Conservation (phyloP, 2,888 invertebrate species). For the Melanargia galathea region DNA sequence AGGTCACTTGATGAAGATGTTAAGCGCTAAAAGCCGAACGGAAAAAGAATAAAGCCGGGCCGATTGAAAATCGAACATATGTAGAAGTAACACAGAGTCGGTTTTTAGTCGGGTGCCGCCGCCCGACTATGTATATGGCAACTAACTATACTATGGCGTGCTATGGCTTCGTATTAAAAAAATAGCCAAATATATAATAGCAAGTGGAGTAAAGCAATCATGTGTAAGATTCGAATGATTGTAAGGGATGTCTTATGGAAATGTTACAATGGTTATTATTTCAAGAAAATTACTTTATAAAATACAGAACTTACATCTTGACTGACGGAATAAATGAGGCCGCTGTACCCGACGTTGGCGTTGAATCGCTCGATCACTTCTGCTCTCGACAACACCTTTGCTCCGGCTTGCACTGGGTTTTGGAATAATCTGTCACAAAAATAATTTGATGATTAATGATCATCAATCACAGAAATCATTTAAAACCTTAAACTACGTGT, state of each 20-base stretch:
- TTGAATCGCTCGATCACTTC: constrained; percentile 97
- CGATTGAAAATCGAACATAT: no score
- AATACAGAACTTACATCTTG: constrained; percentile 90
- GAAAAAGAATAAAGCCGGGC: no score
- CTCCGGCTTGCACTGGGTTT: constrained; percentile 72
- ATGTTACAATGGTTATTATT: constrained; percentile 7
- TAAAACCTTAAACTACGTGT: no score
- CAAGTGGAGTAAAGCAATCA: neutral
- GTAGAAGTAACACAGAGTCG: no score
- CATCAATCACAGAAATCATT: no score
- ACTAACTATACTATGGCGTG: no score
- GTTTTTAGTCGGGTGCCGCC: no score
- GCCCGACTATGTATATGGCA: no score
- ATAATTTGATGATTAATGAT: neutral
- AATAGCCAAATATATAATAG: no score
- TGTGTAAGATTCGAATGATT: neutral
- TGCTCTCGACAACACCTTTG: constrained; percentile 63
- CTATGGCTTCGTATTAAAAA: no score
- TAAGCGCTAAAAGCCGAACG: no score
- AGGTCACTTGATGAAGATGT: no score
- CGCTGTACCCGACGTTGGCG: constrained; percentile 98
- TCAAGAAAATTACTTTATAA: neutral
- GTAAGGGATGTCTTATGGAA: constrained; percentile 5
- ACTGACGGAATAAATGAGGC: constrained; percentile 96
- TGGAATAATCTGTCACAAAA: constrained; percentile 76